Conservation (phyloP, 2,888 invertebrate genomes). For the Caradrina kadenii region DNA sequence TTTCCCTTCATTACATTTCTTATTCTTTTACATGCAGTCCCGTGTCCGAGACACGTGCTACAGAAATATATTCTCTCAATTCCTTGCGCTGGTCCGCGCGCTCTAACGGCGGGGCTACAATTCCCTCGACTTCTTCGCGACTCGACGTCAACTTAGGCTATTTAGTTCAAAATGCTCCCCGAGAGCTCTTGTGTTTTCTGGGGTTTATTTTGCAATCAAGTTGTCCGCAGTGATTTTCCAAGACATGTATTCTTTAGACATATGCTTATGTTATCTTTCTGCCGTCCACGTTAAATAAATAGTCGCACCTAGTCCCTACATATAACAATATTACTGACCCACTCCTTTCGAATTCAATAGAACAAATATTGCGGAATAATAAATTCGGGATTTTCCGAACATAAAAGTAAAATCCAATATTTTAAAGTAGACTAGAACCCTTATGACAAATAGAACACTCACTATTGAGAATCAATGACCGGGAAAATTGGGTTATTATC, state of each 20-base stretch:
- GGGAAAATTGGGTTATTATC: constrained; percentile 72
- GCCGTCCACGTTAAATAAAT: constrained; percentile 46
- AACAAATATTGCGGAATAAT: constrained; percentile 27
- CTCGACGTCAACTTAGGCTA: constrained; percentile 65
- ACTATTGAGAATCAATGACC: constrained; percentile 68
- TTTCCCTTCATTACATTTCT: background rate
- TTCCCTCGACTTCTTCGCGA: constrained; percentile 62
- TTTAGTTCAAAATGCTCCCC: constrained; percentile 70
- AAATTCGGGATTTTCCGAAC: constrained; percentile 18
- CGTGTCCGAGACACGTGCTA: constrained; percentile 34
- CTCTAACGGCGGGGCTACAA: constrained; percentile 42
- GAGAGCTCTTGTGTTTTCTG: constrained; percentile 70
- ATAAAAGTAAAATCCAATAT: constrained; percentile 48
- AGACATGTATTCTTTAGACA: constrained; percentile 47
- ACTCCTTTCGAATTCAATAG: background rate
- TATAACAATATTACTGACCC: constrained; percentile 7
- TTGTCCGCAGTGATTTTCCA: constrained; percentile 64
- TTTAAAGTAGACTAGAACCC: constrained; percentile 55
- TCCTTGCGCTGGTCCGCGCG: constrained; percentile 35
- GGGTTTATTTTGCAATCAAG: constrained; percentile 76
- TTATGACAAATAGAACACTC: constrained; percentile 67
- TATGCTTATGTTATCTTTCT: constrained; percentile 45
- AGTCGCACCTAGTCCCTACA: constrained; percentile 4
- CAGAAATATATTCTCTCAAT: constrained; percentile 51
- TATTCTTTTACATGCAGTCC: constrained; percentile 23